A percentile compares a stretch with the other conserved stretches of the same genome.
These are phyloP conservation scores for Sardinella longiceps DNA, from an alignment of 2,797 vertebrate species.

Conservation along the genomic window DNA sequence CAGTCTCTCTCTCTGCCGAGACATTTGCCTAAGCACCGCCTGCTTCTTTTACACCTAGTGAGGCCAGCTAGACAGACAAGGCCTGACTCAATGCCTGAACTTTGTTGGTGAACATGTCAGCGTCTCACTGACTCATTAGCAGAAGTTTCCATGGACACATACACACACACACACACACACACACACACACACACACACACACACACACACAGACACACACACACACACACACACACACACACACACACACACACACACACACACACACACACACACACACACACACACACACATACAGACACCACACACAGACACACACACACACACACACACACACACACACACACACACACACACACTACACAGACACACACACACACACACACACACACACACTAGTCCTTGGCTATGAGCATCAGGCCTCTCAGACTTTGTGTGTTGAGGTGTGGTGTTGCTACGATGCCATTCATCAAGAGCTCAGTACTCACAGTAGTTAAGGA, in stretches of 20 bases:
- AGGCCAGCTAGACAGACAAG: not conserved
- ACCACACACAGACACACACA: too few species aligned
- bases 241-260: slow-evolving; percentile 27
- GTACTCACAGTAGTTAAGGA: not conserved
- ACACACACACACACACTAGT: not conserved
- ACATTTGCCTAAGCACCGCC: not conserved
- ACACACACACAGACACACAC: too few species aligned
- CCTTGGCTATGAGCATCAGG: not conserved
- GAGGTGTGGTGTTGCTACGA: not conserved
- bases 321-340: not conserved
- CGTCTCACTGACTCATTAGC: not conserved
- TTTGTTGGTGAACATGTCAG: not conserved
- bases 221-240: not conserved
- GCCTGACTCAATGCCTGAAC: slow-evolving; percentile 3
- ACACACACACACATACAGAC: slow-evolving; percentile 19
- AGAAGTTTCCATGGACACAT: not conserved
- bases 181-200: too few species aligned
- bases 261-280: slow-evolving; percentile 21
- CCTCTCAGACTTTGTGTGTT: not conserved
- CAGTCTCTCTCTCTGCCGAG: too few species aligned
- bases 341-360: slow-evolving; percentile 8
- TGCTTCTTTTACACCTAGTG: not conserved
- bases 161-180: too few species aligned
- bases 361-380: slow-evolving; percentile 7
- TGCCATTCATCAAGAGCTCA: not conserved